phyloP scores from a whole-genome alignment of 2,113 vertebrate species.

The Electrona antarctica region DNA sequence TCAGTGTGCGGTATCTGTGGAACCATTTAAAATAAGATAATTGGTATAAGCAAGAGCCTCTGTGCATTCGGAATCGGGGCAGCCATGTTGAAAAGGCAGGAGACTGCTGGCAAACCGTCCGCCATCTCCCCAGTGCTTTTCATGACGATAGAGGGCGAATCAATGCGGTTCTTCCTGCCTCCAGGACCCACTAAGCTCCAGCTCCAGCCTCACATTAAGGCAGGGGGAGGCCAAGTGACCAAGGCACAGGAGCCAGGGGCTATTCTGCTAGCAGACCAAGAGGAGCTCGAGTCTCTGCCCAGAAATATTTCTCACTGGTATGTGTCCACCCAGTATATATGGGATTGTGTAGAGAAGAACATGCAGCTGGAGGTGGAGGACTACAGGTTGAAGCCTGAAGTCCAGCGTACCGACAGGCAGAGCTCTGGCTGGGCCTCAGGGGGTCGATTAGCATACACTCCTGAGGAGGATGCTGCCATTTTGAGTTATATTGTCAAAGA shows the following conservation, averaged over 20 bases:
- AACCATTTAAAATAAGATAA: too few relatives aligned
- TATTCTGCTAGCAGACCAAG: constrained; percentile 81
- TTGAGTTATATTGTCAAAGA: constrained; percentile 75
- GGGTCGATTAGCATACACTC: constrained; percentile 66
- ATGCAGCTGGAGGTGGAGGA: constrained; percentile 79
- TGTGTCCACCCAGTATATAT: constrained; percentile 83
- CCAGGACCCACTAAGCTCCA: constrained; percentile 82
- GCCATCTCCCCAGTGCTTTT: constrained; percentile 72
- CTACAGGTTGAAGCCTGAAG: constrained; percentile 73
- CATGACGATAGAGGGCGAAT: constrained; percentile 73
- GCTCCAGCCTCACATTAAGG: constrained; percentile 80
- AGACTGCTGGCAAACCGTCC: too few relatives aligned
- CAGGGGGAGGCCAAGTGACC: constrained; percentile 83
- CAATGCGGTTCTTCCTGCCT: constrained; percentile 84
- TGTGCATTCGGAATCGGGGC: too few relatives aligned
- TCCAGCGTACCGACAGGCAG: constrained; percentile 12
- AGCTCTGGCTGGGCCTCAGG: not conserved
- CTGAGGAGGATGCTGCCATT: constrained; percentile 84
- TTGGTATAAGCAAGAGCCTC: too few relatives aligned
- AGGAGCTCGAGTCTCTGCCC: constrained; percentile 57
- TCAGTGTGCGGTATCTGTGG: too few relatives aligned
- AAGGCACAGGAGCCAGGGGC: constrained; percentile 81
- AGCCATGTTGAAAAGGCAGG: too few relatives aligned
- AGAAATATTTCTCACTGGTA: constrained; percentile 69
- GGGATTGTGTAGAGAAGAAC: constrained; percentile 82